Evolutionary conservation across 2,888 invertebrate genomes (phyloP).

Genomic region (Ectemnius cavifrons): DNA sequence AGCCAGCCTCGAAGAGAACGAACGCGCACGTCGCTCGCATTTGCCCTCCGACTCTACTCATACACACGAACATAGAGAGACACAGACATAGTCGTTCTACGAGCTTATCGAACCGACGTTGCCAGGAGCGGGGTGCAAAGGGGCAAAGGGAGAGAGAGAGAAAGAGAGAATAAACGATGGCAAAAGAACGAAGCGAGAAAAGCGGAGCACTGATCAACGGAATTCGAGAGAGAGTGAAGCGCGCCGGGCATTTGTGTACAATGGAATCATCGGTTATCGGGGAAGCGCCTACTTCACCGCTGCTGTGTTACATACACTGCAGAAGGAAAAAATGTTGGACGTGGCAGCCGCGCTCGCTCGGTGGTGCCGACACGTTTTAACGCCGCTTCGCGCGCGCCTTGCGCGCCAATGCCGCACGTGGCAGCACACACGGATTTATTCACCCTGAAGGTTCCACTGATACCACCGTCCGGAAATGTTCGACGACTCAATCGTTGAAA

Average conservation of each 20-base stretch:
- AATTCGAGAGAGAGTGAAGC: slow-evolving; percentile 37
- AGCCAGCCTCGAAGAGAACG: slow-evolving; percentile 18
- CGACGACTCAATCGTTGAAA: not conserved
- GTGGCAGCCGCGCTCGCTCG: slow-evolving; percentile 23
- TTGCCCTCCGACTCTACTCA: too few species aligned
- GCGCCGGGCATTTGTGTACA: slow-evolving; percentile 65
- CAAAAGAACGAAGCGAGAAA: slow-evolving; percentile 12
- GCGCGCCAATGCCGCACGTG: slow-evolving; percentile 38
- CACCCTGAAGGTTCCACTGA: not conserved
- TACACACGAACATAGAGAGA: too few species aligned
- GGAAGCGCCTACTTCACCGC: slow-evolving; percentile 22
- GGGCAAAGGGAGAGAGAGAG: slow-evolving; percentile 49
- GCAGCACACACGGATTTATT: slow-evolving; percentile 25
- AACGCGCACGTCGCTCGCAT: too few species aligned
- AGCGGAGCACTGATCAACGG: not conserved
- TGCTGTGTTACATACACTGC: slow-evolving; percentile 18
- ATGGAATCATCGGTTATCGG: slow-evolving; percentile 63
- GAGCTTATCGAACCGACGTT: too few species aligned
- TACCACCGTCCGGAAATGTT: not conserved
- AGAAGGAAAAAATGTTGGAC: slow-evolving; percentile 36
- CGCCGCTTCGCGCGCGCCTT: slow-evolving; percentile 19
- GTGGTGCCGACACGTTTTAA: slow-evolving; percentile 20
- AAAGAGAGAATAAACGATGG: slow-evolving; percentile 43
- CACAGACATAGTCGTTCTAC: too few species aligned
- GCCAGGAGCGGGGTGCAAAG: slow-evolving; percentile 43